These are phyloP conservation scores for Clarias platycephalus DNA, from an alignment of 2,797 vertebrate species.

Conservation along the genomic window DNA sequence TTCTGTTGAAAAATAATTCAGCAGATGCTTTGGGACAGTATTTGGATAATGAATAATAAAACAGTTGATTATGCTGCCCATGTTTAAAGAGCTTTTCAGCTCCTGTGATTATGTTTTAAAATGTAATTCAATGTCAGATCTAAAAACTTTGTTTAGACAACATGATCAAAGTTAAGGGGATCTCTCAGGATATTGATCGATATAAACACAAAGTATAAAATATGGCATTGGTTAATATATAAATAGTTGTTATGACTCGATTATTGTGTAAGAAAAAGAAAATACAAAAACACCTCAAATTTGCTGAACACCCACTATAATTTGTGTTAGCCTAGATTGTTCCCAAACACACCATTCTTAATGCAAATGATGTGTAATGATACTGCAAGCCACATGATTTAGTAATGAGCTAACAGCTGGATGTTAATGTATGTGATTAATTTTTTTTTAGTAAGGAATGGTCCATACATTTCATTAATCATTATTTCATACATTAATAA, in stretches of 20 bases:
- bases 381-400: not conserved
- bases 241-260: not conserved
- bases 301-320: not conserved
- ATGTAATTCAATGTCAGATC: not conserved
- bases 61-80: too few relatives aligned
- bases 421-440: not conserved
- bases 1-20: not conserved
- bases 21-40: not conserved
- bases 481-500: not conserved
- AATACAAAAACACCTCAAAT: not conserved
- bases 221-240: not conserved
- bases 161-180: not conserved
- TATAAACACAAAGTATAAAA: not conserved
- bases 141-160: not conserved
- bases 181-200: not conserved
- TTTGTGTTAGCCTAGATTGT: not conserved
- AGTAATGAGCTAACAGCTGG: not conserved
- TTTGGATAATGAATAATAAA: not conserved
- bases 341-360: not conserved
- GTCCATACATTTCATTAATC: not conserved
- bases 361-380: not conserved
- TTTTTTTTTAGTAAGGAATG: not conserved
- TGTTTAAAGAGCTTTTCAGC: not conserved
- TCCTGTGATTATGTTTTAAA: not conserved
- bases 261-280: not conserved